phyloP scores from a whole-genome alignment of 37 sponge, comb jelly and placozoan genomes.

The Aphrocallistes beatrix region DNA sequence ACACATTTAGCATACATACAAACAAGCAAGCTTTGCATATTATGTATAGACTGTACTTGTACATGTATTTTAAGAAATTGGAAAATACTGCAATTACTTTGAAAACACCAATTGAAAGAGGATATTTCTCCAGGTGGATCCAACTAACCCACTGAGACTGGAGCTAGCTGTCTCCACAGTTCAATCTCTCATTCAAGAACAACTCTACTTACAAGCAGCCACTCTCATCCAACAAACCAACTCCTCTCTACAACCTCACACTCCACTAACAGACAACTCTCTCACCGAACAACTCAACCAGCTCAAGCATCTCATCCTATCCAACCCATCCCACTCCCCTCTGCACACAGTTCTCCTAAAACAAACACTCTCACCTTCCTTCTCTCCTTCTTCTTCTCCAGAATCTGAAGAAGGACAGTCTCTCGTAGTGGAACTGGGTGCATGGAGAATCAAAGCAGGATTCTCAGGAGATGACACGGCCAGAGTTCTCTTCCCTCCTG shows the following conservation, averaged over 20 bases:
- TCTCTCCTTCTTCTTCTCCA: neutral
- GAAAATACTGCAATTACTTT: neutral
- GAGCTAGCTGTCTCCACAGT: neutral
- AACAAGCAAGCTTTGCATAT: no score
- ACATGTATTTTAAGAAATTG: no score
- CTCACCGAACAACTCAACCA: neutral
- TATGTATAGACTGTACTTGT: no score
- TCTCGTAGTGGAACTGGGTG: neutral
- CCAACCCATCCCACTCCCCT: neutral
- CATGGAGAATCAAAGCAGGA: neutral
- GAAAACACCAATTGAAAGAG: no score
- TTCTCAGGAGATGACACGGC: slow-evolving; percentile 2
- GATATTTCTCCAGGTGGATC: slow-evolving; percentile 15
- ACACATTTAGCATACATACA: no score
- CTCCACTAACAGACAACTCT: neutral
- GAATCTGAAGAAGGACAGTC: neutral
- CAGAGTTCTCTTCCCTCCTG: slow-evolving; percentile 9
- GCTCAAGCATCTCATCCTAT: neutral
- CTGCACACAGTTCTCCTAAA: neutral
- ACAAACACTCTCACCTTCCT: neutral
- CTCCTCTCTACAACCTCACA: neutral
- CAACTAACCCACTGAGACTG: neutral
- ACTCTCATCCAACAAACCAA: neutral
- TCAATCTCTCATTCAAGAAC: neutral
- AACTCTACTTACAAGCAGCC: neutral